Evolutionary conservation across 2,113 vertebrate species (phyloP).

Genomic region (Myocastor coypus): DNA sequence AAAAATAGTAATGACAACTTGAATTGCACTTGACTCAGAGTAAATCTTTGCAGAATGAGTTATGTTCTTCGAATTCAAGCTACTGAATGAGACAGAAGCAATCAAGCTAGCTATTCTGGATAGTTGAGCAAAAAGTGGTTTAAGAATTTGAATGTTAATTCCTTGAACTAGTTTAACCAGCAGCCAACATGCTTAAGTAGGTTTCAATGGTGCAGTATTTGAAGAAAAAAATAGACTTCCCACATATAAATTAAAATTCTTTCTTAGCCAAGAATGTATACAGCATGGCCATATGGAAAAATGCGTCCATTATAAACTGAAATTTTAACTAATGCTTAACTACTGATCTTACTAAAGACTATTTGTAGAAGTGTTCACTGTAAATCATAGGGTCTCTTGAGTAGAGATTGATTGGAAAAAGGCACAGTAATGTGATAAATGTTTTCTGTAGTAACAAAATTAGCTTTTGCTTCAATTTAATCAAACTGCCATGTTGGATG

Average conservation of each 20-base stretch:
- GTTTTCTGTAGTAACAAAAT: slow-evolving; percentile 39
- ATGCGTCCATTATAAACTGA: background rate
- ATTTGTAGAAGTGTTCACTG: background rate
- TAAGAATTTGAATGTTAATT: slow-evolving; percentile 56
- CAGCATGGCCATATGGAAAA: background rate
- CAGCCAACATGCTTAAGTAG: slow-evolving; percentile 39
- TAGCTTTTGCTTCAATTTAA: background rate
- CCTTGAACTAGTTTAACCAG: slow-evolving; percentile 12
- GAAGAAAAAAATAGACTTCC: slow-evolving; percentile 36
- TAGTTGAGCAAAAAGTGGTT: slow-evolving; percentile 27
- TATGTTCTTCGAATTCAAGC: slow-evolving; percentile 40
- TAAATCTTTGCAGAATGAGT: background rate
- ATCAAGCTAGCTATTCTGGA: slow-evolving; percentile 34
- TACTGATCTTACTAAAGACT: slow-evolving; percentile 37
- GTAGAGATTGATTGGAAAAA: background rate
- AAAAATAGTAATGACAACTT: background rate
- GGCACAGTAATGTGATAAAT: background rate
- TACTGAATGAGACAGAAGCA: slow-evolving; percentile 1
- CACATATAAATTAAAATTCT: background rate
- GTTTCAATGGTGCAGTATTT: slow-evolving; percentile 18
- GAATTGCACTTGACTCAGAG: background rate
- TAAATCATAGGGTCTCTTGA: background rate
- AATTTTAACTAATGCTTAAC: background rate
- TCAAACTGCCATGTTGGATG: background rate
- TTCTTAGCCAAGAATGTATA: background rate